Evolutionary conservation across 2,113 vertebrate species (phyloP).

Genomic region (Callorhinus ursinus): DNA sequence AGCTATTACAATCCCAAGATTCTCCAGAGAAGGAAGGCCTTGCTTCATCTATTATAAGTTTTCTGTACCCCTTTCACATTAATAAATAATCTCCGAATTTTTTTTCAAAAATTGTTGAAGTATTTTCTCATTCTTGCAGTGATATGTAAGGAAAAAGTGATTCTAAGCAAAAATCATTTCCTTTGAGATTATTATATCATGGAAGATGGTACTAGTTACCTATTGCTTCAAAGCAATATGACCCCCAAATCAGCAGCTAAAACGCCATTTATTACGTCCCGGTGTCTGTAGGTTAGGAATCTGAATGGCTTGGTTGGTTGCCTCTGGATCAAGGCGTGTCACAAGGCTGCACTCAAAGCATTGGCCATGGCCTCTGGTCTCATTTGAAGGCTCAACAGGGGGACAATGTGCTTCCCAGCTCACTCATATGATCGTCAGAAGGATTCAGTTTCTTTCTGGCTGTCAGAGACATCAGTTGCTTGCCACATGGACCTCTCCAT

Average conservation of each 20-base stretch:
- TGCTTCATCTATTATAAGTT: background rate
- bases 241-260: background rate
- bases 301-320: background rate
- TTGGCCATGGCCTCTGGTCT: background rate
- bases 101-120: background rate
- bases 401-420: background rate
- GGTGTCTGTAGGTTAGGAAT: background rate
- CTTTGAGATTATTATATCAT: background rate
- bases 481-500: background rate
- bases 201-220: background rate
- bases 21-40: background rate
- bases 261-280: background rate
- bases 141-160: slow-evolving; percentile 9
- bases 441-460: background rate
- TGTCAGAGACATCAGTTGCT: background rate
- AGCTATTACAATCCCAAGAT: background rate
- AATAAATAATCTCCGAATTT: background rate
- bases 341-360: background rate
- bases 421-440: background rate
- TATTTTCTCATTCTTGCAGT: slow-evolving; percentile 28
- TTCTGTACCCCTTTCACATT: background rate
- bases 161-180: background rate
- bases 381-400: background rate
- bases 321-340: background rate
- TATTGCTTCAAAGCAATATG: slow-evolving; percentile 40